Evolutionary conservation across 2,797 vertebrate species (phyloP), one percentile per base, ranked within the genome.

Genomic region (Muscicapa comitata): DNA sequence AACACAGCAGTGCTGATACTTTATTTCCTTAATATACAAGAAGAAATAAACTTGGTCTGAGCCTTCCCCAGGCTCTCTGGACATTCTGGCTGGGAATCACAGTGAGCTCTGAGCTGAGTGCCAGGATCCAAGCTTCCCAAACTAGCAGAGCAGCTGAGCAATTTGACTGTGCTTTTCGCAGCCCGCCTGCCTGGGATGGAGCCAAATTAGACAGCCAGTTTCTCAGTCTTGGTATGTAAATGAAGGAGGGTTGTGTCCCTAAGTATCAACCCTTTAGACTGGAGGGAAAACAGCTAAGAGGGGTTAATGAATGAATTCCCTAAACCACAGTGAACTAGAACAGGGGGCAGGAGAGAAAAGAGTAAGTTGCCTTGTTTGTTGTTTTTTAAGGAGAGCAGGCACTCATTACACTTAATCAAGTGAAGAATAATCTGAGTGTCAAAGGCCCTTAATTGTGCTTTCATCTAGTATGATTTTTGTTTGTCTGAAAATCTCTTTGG

Each of bases 391-490:
- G 6, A 10, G 19, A 55, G 15, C 10, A 33, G 18, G 10, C 17
- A 53, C 67, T 79, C 21, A 28, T 58, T 78, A 38, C 45, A 55
- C 54, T 86, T 91, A 47, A 88, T 90, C 26, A 90, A 91, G 66
- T 58, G 70, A 40, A 90, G 75, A 84, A 50, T 88, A 85, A 90
- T 79, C 78, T 86, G 74, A 35, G 28, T 91, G 80, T 91, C 50
- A 86, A 95, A 94, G 82, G 66, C 55, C 58, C 35, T 87, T 96
- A 95, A 96, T 96, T 94, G 93, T 43, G 48, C 80, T 96, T 95
- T 93, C 66, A 78, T 43, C 84, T 77, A 29, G 17, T 95, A 33
- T 68, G 70, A 61, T 58, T 88, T 85, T 83, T 72, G 31, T 89
- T 90, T 57, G 38, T 66, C 67, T 86, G 77, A 71, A 82, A 73